Percentiles rank a stretch among this genome's conserved stretches.
Conservation (phyloP, 2,797 vertebrate genomes). For the Acrossocheilus wenchowensis region DNA sequence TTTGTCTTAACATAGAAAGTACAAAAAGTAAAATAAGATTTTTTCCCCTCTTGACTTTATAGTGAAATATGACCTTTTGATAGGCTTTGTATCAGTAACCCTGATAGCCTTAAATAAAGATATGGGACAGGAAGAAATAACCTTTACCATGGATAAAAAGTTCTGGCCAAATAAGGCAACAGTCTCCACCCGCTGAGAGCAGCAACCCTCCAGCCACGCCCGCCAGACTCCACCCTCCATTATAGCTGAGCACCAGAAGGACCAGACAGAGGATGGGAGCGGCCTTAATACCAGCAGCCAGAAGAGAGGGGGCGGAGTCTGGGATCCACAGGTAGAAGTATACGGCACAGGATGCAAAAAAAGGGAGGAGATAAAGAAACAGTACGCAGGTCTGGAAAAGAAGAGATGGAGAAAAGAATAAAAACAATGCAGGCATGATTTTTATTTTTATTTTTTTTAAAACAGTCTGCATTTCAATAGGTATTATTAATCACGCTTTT, state of each 20-base stretch:
- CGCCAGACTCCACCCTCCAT: constrained; percentile 65
- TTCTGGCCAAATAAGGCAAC: constrained; percentile 82
- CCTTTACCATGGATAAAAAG: constrained; percentile 71
- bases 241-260: constrained; percentile 69
- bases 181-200: constrained; percentile 82
- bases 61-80: not conserved
- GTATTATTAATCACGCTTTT: not conserved
- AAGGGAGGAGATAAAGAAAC: constrained; percentile 73
- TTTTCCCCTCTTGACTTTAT: not conserved
- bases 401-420: constrained; percentile 6
- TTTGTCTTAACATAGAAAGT: not conserved
- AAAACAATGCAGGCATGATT: not conserved
- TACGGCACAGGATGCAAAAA: constrained; percentile 69
- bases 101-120: not conserved
- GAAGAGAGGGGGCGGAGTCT: constrained; percentile 67
- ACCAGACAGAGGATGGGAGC: constrained; percentile 79
- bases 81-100: not conserved
- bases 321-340: constrained; percentile 84
- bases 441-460: not conserved
- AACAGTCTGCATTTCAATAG: not conserved
- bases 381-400: constrained; percentile 73
- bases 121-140: not conserved
- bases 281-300: constrained; percentile 78
- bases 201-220: constrained; percentile 80
- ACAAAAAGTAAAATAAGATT: too few relatives aligned